These are phyloP conservation scores for Ciconia nigra DNA, from an alignment of 2,797 vertebrate species.

Conservation along the genomic window DNA sequence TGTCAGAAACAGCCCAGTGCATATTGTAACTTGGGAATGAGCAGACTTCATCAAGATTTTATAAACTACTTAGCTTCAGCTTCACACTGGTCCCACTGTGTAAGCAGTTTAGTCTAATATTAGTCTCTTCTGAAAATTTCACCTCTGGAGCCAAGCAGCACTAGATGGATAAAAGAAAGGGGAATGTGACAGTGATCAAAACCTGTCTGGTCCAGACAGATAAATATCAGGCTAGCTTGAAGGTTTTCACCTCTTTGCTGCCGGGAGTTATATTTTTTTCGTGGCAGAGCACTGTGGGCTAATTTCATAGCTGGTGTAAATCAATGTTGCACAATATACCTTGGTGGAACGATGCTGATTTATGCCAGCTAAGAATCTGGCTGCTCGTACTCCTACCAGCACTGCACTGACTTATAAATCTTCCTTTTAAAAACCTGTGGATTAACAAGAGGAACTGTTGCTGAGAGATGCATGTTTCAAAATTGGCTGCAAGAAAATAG, in stretches of 20 bases:
- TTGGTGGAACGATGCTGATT: slow-evolving; percentile 15
- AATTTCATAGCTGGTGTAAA: slow-evolving; percentile 58
- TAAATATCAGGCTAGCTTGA: slow-evolving; percentile 36
- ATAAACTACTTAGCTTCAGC: neutral
- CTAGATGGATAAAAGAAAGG: neutral
- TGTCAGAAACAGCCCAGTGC: neutral
- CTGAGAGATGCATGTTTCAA: neutral
- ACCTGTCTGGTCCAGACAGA: slow-evolving; percentile 38
- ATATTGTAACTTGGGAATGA: neutral
- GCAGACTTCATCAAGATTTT: neutral
- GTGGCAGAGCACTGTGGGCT: slow-evolving; percentile 22
- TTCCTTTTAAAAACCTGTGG: neutral
- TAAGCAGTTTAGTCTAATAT: neutral
- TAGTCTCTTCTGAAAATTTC: neutral
- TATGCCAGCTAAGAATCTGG: slow-evolving; percentile 51
- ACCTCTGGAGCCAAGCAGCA: neutral
- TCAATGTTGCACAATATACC: slow-evolving; percentile 17
- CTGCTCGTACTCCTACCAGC: neutral
- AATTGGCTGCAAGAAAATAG: neutral
- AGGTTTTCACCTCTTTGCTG: slow-evolving; percentile 43
- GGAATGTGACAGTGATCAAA: slow-evolving; percentile 28
- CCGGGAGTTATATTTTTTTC: slow-evolving; percentile 53
- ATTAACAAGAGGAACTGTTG: neutral
- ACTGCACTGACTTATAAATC: neutral
- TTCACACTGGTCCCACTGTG: neutral